Evolutionary conservation across 2,797 vertebrate species (phyloP).

Genomic region (Gephyroberyx darwinii): DNA sequence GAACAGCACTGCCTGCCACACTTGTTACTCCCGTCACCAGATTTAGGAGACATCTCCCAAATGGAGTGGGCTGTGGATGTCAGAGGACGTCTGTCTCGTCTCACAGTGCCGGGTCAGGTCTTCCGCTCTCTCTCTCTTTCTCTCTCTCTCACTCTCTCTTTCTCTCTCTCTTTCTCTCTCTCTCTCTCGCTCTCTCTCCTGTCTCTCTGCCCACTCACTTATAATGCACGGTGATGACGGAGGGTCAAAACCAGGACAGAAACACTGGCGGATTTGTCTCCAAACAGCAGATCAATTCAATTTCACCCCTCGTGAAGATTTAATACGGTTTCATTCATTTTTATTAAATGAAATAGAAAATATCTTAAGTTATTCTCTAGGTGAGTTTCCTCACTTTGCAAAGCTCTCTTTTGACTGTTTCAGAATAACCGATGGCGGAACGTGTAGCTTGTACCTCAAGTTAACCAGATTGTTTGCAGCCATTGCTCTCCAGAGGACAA

Average conservation of each 20-base stretch:
- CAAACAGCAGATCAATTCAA: no score
- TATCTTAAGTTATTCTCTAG: not conserved
- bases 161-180: conserved; percentile 19
- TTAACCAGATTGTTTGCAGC: not conserved
- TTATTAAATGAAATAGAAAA: no score
- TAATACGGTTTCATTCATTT: no score
- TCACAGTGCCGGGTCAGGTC: conserved; percentile 17
- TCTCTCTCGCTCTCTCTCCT: conserved; percentile 16
- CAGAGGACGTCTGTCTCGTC: conserved; percentile 51
- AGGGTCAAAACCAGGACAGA: conserved; percentile 17
- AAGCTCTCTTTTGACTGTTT: not conserved
- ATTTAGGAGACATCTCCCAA: conserved; percentile 45
- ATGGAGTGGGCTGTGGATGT: conserved; percentile 51
- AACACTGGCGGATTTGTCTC: no score
- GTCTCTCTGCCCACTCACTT: conserved; percentile 5
- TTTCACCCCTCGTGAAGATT: no score
- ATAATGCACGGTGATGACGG: conserved; percentile 2
- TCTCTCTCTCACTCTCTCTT: not conserved
- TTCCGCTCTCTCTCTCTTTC: conserved; percentile 7
- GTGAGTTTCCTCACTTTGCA: not conserved
- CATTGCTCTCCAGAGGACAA: conserved; percentile 26
- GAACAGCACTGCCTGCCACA: conserved; percentile 39
- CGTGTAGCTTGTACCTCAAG: not conserved
- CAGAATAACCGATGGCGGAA: conserved; percentile 5
- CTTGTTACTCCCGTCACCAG: conserved; percentile 50